These are phyloP conservation scores for Paguma larvata DNA, from an alignment of 2,797 vertebrate genomes.

Conservation along the genomic window DNA sequence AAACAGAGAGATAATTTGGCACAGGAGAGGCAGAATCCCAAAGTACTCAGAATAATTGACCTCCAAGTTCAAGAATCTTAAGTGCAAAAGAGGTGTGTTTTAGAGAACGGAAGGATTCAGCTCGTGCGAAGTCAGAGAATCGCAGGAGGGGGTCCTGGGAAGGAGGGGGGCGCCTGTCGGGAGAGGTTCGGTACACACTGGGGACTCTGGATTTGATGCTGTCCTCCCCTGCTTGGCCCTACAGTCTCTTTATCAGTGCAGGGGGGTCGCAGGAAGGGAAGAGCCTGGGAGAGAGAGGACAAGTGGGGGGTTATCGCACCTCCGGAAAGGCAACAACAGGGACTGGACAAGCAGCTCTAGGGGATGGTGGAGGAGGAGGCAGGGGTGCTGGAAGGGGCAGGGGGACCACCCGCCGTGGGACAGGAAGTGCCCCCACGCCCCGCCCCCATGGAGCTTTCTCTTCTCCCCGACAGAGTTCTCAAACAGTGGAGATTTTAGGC, in stretches of 20 bases:
- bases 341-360: neutral
- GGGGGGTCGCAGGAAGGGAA: neutral
- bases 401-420: too few species aligned
- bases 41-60: neutral
- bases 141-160: neutral
- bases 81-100: neutral
- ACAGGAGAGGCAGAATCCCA: neutral
- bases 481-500: neutral
- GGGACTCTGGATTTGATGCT: neutral
- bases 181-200: neutral
- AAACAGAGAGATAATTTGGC: neutral
- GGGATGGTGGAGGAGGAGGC: neutral
- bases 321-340: neutral
- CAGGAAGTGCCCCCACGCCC: too few species aligned
- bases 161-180: neutral
- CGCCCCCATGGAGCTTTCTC: too few species aligned
- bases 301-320: neutral
- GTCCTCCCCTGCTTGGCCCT: neutral
- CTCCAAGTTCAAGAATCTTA: neutral
- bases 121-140: neutral
- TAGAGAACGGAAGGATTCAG: too few species aligned
- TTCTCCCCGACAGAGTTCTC: too few species aligned
- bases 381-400: neutral
- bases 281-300: neutral
- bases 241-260: too few species aligned